These are phyloP conservation scores for Poecilia picta DNA, from an alignment of 2,797 vertebrate species.

Conservation along the genomic window DNA sequence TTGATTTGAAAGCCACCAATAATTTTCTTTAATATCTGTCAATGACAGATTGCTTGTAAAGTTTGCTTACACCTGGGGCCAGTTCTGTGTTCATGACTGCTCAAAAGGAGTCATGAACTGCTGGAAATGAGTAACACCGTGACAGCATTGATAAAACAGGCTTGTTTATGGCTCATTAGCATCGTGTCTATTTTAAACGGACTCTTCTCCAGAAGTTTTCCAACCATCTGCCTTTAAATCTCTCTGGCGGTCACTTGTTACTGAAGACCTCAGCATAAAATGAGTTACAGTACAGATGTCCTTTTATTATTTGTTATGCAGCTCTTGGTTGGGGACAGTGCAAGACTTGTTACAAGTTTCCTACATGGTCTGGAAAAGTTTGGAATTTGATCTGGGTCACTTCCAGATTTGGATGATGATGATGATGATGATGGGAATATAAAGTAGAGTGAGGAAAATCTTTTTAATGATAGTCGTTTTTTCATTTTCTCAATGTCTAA, in stretches of 20 bases:
- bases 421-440: neutral
- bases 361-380: neutral
- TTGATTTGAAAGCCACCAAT: neutral
- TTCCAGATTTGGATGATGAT: neutral
- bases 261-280: conserved; percentile 25
- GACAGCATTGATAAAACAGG: conserved; percentile 25
- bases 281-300: conserved; percentile 23
- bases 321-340: conserved; percentile 36
- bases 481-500: neutral
- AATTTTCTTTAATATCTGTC: neutral
- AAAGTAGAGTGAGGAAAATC: neutral
- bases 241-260: conserved; percentile 25
- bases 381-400: neutral
- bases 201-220: conserved; percentile 18
- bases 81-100: neutral
- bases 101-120: neutral
- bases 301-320: conserved; percentile 31
- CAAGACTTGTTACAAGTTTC: neutral
- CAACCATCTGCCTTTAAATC: conserved; percentile 15
- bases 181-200: conserved; percentile 1
- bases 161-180: conserved; percentile 44
- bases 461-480: neutral
- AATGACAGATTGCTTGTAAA: neutral
- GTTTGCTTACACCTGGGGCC: neutral
- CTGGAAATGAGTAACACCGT: neutral